Conservation (phyloP, 2,888 invertebrate genomes). For the Lasioglossum marginatum region DNA sequence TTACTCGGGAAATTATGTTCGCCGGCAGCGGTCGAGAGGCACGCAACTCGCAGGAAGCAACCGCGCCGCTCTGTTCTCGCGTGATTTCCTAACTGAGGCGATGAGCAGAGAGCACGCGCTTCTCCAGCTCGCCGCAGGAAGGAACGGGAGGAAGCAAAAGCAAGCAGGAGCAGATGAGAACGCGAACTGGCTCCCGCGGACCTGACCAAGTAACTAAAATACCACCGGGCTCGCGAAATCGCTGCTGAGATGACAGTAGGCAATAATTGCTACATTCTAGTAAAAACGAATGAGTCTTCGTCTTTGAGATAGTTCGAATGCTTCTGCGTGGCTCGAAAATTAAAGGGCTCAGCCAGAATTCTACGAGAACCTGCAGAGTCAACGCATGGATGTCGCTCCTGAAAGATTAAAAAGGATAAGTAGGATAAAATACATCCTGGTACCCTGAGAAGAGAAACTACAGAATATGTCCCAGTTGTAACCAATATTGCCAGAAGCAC, state of each 20-base stretch:
- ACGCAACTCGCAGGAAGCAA: constrained; percentile 29
- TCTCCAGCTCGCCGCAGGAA: neutral
- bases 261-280: neutral
- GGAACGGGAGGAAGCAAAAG: constrained; percentile 37
- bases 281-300: neutral
- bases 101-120: constrained; percentile 32
- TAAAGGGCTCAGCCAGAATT: no score
- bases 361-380: no score
- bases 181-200: neutral
- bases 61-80: constrained; percentile 23
- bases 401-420: no score
- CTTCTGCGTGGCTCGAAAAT: neutral
- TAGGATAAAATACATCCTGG: no score
- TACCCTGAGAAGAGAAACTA: no score
- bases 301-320: neutral
- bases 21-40: constrained; percentile 30
- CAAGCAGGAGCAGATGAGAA: constrained; percentile 6
- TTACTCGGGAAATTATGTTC: constrained; percentile 44
- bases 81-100: constrained; percentile 60
- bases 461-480: no score
- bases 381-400: no score
- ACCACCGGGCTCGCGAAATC: neutral
- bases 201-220: neutral
- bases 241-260: neutral
- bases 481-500: neutral